Conservation (phyloP, 2,797 vertebrate species). For the Pitangus sulphuratus region DNA sequence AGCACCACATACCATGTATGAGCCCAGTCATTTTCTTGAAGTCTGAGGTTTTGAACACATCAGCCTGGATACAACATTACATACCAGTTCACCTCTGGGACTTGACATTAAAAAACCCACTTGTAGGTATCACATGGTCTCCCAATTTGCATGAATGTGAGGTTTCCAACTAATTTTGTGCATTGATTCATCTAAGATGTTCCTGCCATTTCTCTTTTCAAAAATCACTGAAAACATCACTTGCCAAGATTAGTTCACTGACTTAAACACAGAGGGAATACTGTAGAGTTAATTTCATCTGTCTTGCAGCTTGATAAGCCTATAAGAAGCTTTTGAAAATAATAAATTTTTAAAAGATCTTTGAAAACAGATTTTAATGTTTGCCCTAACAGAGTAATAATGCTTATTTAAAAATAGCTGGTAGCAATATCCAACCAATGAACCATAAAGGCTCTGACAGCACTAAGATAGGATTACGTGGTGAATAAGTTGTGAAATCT, state of each 20-base stretch:
- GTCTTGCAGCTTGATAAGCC: conserved; percentile 14
- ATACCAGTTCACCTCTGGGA: neutral
- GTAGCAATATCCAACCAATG: conserved; percentile 58
- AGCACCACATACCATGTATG: neutral
- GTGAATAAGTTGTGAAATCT: conserved; percentile 51
- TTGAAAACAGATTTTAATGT: conserved; percentile 64
- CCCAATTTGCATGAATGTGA: neutral
- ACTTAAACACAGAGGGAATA: conserved; percentile 38
- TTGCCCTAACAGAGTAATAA: conserved; percentile 56
- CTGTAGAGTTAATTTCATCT: conserved; percentile 36
- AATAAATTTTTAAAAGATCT: conserved; percentile 24
- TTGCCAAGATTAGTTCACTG: neutral
- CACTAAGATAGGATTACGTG: conserved; percentile 19
- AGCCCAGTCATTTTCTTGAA: neutral
- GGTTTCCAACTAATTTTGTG: conserved; percentile 5
- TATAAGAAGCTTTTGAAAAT: conserved; percentile 60
- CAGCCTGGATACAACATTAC: no score
- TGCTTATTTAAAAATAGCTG: conserved; percentile 49
- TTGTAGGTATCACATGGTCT: neutral
- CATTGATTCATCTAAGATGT: neutral
- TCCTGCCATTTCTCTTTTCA: neutral
- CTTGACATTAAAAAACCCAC: neutral
- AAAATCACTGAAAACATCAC: neutral
- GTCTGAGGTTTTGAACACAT: neutral
- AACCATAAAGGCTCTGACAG: conserved; percentile 49